phyloP scores from a whole-genome alignment of 2,113 vertebrate species.

The Apeltes quadracus region DNA sequence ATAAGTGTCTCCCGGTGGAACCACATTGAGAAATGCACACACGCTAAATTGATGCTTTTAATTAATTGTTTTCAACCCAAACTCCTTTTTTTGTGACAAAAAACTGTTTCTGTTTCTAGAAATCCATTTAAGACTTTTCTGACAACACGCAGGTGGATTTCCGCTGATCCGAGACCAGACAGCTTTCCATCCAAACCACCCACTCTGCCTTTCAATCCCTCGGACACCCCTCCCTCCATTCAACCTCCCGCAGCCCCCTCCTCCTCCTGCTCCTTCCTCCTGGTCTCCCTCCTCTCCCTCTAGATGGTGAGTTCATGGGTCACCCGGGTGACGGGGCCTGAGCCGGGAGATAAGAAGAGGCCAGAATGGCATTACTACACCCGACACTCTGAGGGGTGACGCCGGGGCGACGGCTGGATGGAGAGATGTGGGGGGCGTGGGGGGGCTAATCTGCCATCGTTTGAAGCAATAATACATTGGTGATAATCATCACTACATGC shows the following conservation, averaged over 20 bases:
- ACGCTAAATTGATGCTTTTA: too few species aligned
- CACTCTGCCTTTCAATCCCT: slow-evolving; percentile 27
- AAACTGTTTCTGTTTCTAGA: not conserved
- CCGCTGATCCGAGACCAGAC: slow-evolving; percentile 18
- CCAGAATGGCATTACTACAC: slow-evolving; percentile 75
- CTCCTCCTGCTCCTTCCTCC: not conserved
- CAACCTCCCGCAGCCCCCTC: slow-evolving; percentile 15
- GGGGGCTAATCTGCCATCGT: slow-evolving; percentile 75
- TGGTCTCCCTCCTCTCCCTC: slow-evolving; percentile 27
- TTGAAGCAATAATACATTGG: slow-evolving; percentile 76
- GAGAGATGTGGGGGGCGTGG: slow-evolving; percentile 44
- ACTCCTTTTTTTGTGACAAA: too few species aligned
- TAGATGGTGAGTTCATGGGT: slow-evolving; percentile 74
- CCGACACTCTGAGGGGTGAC: slow-evolving; percentile 66
- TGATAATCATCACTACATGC: slow-evolving; percentile 77
- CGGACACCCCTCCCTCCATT: slow-evolving; percentile 20
- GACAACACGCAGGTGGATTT: slow-evolving; percentile 9
- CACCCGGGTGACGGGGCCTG: slow-evolving; percentile 76
- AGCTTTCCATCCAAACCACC: slow-evolving; percentile 10
- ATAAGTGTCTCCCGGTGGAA: too few species aligned
- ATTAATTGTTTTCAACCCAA: not conserved
- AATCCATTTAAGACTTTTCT: not conserved
- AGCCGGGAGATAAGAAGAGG: slow-evolving; percentile 78
- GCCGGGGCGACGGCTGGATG: slow-evolving; percentile 48
- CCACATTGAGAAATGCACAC: too few species aligned